Conservation (phyloP, 2,113 vertebrate genomes). For the Benitochromis conjunctus region DNA sequence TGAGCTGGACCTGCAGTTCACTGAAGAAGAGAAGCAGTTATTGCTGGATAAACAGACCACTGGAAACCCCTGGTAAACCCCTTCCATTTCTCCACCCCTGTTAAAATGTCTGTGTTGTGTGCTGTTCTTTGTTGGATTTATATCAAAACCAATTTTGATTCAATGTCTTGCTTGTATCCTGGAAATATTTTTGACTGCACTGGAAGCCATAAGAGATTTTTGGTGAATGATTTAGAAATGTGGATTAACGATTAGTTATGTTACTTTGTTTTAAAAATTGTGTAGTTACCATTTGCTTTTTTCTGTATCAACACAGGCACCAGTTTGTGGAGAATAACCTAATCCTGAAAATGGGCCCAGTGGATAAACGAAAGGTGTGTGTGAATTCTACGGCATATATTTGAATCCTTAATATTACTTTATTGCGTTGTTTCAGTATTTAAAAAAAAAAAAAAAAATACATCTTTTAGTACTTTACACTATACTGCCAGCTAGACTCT, state of each 20-base stretch:
- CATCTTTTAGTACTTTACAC: neutral
- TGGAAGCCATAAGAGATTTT: neutral
- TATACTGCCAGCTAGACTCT: neutral
- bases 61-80: constrained; percentile 90
- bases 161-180: neutral
- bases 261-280: neutral
- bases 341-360: constrained; percentile 99
- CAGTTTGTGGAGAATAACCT: constrained; percentile 99
- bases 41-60: constrained; percentile 93
- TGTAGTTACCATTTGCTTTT: neutral
- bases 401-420: neutral
- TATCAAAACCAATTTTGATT: neutral
- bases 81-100: neutral
- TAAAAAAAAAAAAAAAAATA: accelerated
- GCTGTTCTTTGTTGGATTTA: neutral
- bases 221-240: neutral
- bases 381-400: neutral
- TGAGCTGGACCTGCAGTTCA: constrained; percentile 96
- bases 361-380: constrained; percentile 97
- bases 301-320: constrained; percentile 79
- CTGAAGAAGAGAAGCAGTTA: constrained; percentile 90
- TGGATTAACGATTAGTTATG: neutral
- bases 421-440: neutral
- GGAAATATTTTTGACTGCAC: neutral
- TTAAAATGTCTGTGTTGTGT: neutral